Base-by-base conservation (phyloP, 1,140 invertebrate species). In the Drosophila parabipectinata region DNA sequence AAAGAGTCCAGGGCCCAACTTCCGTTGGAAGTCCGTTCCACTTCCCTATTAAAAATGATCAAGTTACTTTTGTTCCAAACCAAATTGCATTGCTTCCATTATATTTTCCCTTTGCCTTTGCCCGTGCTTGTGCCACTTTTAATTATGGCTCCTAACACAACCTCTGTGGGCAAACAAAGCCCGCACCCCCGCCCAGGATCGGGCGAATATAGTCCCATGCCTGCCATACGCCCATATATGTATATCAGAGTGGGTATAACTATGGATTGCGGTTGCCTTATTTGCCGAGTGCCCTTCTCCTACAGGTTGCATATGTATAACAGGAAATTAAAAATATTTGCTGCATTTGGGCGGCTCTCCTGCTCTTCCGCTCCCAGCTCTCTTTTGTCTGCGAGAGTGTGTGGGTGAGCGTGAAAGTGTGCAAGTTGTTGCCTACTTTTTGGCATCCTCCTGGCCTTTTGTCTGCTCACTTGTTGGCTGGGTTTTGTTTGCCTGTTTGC, bases 301-400 rank as follows among this genome's bases (percentile, higher is more conserved):
- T 32, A 68, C 66, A 15, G 30, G 15, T 30, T 63, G 15, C 9
- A 7, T 53, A 53, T 76, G 59, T 66, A 56, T 66, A 66, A 77
- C 74, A 78, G 75, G 75, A 78, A 77, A 78, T 78, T 78, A 78
- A 78, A 77, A 77, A 72, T 72, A 72, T 72, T 53, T 78, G 53
- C 56, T 60, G 41, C 28, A 56, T 67, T 66, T 78, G 58, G 51
- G 62, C 15, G 24, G 21, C 45, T 37, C 37, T 37, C 37, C 62
- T 1, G 21, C 21, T 21, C 21, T 21, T 1, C 18, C 28, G 37
- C 30, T 10, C 26, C 52, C 9, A 1, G 2, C 18, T 24, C 18
- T 26, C 3, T 34, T 8, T 8, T 51, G n/a, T 32, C 8, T 8
- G 32, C 8, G 32, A 3, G 30, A 3, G n/a, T 18, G 26, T 15